phyloP scores from a whole-genome alignment of 2,113 vertebrate genomes.

The Manacus vitellinus region DNA sequence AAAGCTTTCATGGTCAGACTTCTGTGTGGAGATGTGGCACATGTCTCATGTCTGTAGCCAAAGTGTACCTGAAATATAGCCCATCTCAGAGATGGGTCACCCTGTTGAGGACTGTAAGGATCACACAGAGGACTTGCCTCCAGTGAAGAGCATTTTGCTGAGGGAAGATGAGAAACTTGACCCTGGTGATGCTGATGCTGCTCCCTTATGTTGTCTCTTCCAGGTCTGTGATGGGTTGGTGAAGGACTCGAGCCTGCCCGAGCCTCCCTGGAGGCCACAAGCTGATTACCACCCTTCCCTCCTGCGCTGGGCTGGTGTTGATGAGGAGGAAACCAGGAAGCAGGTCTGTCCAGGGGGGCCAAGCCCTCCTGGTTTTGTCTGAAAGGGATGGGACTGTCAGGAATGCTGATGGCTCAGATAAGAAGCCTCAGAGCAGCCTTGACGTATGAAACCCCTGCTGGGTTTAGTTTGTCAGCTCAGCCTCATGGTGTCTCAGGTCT shows the following conservation, averaged over 20 bases:
- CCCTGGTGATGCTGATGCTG: neutral
- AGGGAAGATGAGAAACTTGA: neutral
- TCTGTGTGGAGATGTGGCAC: rapidly evolving
- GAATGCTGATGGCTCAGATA: neutral
- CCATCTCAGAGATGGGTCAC: neutral
- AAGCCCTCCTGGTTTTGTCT: neutral
- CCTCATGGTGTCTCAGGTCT: neutral
- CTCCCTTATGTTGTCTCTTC: neutral
- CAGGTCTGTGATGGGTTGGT: slow-evolving; percentile 58
- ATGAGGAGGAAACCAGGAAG: slow-evolving; percentile 82
- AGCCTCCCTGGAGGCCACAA: neutral
- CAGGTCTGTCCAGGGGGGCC: slow-evolving; percentile 69
- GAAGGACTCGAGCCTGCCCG: neutral
- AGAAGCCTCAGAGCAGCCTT: neutral
- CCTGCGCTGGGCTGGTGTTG: slow-evolving; percentile 74
- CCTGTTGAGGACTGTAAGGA: rapidly evolving
- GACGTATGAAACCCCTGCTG: rapidly evolving
- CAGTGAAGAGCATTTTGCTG: neutral
- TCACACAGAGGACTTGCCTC: neutral
- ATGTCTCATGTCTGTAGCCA: neutral
- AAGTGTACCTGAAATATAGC: neutral
- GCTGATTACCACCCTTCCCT: slow-evolving; percentile 6
- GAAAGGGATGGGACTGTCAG: neutral
- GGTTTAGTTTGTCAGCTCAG: neutral
- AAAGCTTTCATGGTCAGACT: neutral